Conservation (phyloP, 2,888 invertebrate species). For the Mesopsocus fuscifrons region DNA sequence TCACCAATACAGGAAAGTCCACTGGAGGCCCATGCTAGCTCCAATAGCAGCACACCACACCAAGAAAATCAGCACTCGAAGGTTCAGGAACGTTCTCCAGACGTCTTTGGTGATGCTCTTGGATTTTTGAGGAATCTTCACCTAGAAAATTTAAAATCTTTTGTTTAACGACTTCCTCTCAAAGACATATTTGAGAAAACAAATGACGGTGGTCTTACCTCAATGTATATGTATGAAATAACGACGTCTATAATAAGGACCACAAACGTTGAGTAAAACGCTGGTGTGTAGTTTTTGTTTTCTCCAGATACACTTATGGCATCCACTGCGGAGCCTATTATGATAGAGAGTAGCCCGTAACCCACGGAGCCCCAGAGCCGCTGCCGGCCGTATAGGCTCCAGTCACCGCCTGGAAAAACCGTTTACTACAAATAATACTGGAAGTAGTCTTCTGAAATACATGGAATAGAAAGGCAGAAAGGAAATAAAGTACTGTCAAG, state of each 20-base stretch:
- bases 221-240: no score
- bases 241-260: no score
- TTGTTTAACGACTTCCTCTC: no score
- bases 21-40: constrained; percentile 12
- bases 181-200: no score
- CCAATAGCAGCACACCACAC: constrained; percentile 14
- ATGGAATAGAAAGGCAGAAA: not conserved
- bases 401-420: constrained; percentile 43
- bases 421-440: not conserved
- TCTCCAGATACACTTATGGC: constrained; percentile 39
- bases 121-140: not conserved
- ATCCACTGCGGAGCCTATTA: constrained; percentile 63
- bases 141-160: not conserved
- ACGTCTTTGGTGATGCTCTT: not conserved
- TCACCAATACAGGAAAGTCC: constrained; percentile 15
- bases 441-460: not conserved
- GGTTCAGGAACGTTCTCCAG: constrained; percentile 2
- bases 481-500: not conserved
- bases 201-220: no score
- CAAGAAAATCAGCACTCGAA: constrained; percentile 13
- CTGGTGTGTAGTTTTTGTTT: constrained; percentile 55
- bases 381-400: constrained; percentile 67
- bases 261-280: constrained; percentile 72
- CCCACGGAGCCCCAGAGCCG: constrained; percentile 77
- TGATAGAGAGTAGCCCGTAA: constrained; percentile 58